Evolutionary conservation across 1,140 invertebrate species (phyloP).

Genomic region (Pissodes strobi): DNA sequence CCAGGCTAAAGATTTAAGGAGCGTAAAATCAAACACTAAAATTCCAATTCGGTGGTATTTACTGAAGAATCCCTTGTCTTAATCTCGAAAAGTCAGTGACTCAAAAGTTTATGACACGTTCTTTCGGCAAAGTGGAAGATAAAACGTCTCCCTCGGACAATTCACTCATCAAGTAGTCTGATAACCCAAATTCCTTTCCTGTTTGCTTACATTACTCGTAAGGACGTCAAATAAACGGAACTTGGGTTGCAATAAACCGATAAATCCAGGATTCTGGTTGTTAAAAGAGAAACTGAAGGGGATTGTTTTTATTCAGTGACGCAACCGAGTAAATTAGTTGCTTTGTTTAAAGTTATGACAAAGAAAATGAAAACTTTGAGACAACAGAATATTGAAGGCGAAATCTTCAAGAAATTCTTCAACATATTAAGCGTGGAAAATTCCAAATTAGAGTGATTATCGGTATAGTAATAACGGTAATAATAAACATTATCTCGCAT

Average conservation of each 20-base stretch:
- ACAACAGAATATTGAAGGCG: slow-evolving; percentile 12
- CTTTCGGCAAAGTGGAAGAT: slow-evolving; percentile 14
- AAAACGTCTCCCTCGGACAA: slow-evolving; percentile 22
- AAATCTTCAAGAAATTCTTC: neutral
- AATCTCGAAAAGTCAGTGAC: slow-evolving; percentile 9
- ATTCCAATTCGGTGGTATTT: slow-evolving; percentile 2
- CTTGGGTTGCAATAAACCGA: slow-evolving; percentile 31
- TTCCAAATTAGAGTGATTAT: neutral
- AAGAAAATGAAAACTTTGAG: slow-evolving; percentile 19
- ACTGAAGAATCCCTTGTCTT: neutral
- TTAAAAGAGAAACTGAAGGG: slow-evolving; percentile 24
- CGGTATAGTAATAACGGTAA: too few species aligned
- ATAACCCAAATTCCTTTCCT: slow-evolving; percentile 22
- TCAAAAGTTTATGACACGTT: slow-evolving; percentile 23
- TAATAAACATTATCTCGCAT: too few species aligned
- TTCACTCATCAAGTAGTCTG: slow-evolving; percentile 22
- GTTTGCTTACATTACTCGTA: slow-evolving; percentile 9
- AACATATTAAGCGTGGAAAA: slow-evolving; percentile 1
- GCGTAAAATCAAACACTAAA: slow-evolving; percentile 17
- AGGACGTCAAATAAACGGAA: slow-evolving; percentile 18
- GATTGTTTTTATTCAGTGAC: slow-evolving; percentile 31
- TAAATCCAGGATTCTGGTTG: slow-evolving; percentile 26
- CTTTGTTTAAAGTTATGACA: slow-evolving; percentile 28
- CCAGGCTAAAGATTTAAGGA: slow-evolving; percentile 10
- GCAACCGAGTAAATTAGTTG: slow-evolving; percentile 27